Base-by-base conservation (phyloP, 2,888 invertebrate genomes). In the Chymomyza procnemis region DNA sequence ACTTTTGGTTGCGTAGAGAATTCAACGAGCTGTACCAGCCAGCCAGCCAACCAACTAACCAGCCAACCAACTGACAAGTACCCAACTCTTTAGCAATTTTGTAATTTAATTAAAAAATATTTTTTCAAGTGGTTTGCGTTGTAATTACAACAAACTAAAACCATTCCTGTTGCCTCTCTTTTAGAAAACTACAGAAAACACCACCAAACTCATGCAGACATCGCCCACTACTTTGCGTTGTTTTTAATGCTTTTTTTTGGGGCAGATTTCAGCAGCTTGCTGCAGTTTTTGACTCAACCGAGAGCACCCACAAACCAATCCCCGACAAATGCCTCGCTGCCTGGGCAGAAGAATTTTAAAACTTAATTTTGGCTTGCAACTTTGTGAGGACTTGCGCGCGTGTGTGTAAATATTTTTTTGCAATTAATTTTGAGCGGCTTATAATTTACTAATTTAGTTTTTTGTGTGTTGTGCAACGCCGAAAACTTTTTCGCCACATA, bases 41-140 rank as follows among this genome's bases (percentile, higher is more conserved):
- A 34, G 57, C 48, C 48, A 69, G 21, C 60, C 57, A 68, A 63
- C 64, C 55, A 71, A 64, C 47, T 60, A 68, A 67, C 68, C 68
- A 68, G 61, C 54, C 54, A 54, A 19, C 12, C 54, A 1, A 54
- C 19, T 21, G 22, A 19, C 18, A 21, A 54, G 19, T 22, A 54
- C 14, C 67, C 75, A 86, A 82, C 83, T 84, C 87, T 84, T 84
- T 87, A 82, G 85, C 75, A 87, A 80, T 84, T 84, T 84, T 76
- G 87, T 84, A 87, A 84, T 84, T 84, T 87, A 84, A 84, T 84
- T 84, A 87, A 84, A 85, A 84, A 87, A 85, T 87, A 87, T 84
- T 84, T 83, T 80, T 87, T 87, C 85, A 84, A 84, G 87, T 84
- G 83, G 83, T 84, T 84, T 80, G 73, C 80, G 83, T 76, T 87